phyloP scores from a whole-genome alignment of 2,797 vertebrate genomes.

The Emydoidea blandingii region DNA sequence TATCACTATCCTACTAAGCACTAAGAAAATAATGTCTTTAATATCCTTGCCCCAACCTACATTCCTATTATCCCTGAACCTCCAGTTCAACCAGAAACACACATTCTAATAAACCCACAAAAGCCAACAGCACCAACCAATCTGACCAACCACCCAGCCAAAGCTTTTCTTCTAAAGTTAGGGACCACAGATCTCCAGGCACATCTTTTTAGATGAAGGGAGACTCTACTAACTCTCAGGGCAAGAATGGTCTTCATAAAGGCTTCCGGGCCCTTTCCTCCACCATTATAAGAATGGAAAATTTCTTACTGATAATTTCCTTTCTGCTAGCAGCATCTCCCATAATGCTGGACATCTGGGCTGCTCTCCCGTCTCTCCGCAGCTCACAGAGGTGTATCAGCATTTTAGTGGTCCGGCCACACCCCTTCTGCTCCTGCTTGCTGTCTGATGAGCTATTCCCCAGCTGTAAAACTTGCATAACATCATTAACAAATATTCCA shows the following conservation, averaged over 20 bases:
- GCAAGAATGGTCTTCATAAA: background rate
- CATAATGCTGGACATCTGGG: background rate
- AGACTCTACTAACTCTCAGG: background rate
- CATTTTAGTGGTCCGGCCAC: background rate
- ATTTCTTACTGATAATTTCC: background rate
- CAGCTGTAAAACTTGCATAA: too few relatives aligned
- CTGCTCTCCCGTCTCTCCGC: background rate
- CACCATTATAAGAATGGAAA: background rate
- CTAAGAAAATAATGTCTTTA: constrained; percentile 22
- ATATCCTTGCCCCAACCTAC: background rate
- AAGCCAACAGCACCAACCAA: background rate
- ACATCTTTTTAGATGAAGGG: background rate
- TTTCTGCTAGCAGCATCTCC: background rate
- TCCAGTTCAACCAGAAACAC: constrained; percentile 16
- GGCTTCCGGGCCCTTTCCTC: background rate
- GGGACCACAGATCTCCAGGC: background rate
- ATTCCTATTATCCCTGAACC: constrained; percentile 6
- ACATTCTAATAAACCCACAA: background rate
- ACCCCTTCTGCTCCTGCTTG: background rate
- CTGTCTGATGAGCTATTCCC: too few relatives aligned
- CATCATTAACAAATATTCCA: too few relatives aligned
- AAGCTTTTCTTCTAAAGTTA: background rate
- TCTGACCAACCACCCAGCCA: background rate
- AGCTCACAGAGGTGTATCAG: background rate
- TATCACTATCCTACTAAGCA: background rate